Percentiles rank a stretch among this genome's conserved stretches.
phyloP scores from a whole-genome alignment of 2,113 vertebrate genomes.

The Caloenas nicobarica region DNA sequence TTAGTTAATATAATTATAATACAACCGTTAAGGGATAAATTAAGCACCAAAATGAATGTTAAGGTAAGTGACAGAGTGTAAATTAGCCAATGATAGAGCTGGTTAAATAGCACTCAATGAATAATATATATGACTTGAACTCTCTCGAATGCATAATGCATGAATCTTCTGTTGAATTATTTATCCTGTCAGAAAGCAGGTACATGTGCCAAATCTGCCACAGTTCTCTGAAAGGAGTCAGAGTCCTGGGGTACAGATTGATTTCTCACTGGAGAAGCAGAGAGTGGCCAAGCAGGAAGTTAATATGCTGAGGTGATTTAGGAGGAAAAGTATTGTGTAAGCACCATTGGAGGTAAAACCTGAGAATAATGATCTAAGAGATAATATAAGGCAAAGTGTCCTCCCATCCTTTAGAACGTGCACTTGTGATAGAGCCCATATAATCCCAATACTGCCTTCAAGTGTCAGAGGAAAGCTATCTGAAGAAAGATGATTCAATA shows the following conservation, averaged over 20 bases:
- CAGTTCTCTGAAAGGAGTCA: not conserved
- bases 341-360: not conserved
- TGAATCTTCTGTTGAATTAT: conserved; percentile 39
- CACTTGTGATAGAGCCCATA: not conserved
- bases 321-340: not conserved
- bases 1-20: not conserved
- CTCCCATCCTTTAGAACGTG: not conserved
- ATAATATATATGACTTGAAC: conserved; percentile 46
- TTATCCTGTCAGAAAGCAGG: conserved; percentile 14
- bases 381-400: not conserved
- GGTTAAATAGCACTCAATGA: conserved; percentile 42
- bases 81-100: not conserved
- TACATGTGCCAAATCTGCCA: conserved; percentile 7
- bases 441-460: not conserved
- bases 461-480: not conserved
- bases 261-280: not conserved
- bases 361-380: not conserved
- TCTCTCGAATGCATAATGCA: conserved; percentile 29
- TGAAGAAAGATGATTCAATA: not conserved
- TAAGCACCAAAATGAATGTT: not conserved
- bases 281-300: not conserved
- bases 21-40: not conserved
- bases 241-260: not conserved
- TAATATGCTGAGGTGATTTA: not conserved
- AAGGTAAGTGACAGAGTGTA: not conserved